Evolutionary conservation across 2,797 vertebrate genomes (phyloP).

Genomic region (Pampus argenteus): DNA sequence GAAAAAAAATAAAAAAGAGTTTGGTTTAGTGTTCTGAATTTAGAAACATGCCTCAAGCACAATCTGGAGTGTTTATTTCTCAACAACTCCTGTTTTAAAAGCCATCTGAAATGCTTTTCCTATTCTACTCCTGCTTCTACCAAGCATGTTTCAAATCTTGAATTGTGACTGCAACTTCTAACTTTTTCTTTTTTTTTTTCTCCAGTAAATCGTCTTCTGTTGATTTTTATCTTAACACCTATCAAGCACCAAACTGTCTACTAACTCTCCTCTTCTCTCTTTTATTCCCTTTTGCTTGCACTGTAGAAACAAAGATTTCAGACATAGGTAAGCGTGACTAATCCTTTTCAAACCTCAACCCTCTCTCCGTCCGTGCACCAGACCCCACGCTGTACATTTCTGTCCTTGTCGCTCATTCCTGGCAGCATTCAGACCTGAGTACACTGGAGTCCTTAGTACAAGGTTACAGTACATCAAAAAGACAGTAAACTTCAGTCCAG

Average conservation of each 20-base stretch:
- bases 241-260: slow-evolving; percentile 18
- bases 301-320: slow-evolving; percentile 99
- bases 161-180: slow-evolving; percentile 3
- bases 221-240: slow-evolving; percentile 14
- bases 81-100: slow-evolving; percentile 10
- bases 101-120: slow-evolving; percentile 28
- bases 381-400: not conserved
- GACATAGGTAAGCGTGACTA: slow-evolving; percentile 96
- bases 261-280: slow-evolving; percentile 64
- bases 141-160: slow-evolving; percentile 1
- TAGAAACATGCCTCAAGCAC: slow-evolving; percentile 13
- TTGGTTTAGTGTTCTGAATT: slow-evolving; percentile 23
- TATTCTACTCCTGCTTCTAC: slow-evolving; percentile 29
- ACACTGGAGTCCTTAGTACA: not conserved
- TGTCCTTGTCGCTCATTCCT: slow-evolving; percentile 1
- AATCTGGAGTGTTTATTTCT: slow-evolving; percentile 17
- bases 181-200: slow-evolving; percentile 4
- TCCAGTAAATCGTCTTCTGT: not conserved
- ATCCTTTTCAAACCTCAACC: slow-evolving; percentile 32
- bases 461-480: not conserved
- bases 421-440: slow-evolving; percentile 5
- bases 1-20: not conserved
- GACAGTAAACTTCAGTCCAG: not conserved
- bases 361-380: slow-evolving; percentile 7
- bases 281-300: slow-evolving; percentile 52